phyloP scores from a whole-genome alignment of 1,140 invertebrate genomes.

The Antheraea pernyi region DNA sequence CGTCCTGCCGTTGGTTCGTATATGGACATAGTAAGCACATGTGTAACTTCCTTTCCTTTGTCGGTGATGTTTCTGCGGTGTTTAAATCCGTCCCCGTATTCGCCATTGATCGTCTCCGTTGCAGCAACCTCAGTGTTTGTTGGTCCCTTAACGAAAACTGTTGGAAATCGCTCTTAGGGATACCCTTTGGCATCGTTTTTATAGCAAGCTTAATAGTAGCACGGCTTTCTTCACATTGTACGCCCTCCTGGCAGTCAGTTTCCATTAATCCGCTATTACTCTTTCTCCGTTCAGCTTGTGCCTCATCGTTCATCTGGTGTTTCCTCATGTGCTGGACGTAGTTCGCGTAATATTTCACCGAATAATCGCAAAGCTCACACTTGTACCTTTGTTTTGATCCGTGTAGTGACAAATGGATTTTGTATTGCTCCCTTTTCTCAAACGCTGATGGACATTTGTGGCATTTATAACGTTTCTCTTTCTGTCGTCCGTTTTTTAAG shows the following conservation, averaged over 20 bases:
- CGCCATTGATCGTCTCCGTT: constrained; percentile 59
- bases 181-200: constrained; percentile 71
- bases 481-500: constrained; percentile 86
- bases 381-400: constrained; percentile 91
- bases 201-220: constrained; percentile 76
- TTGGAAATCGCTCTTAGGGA: constrained; percentile 66
- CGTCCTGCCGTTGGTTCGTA: constrained; percentile 85
- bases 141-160: constrained; percentile 79
- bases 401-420: constrained; percentile 90
- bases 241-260: constrained; percentile 58
- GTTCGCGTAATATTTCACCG: constrained; percentile 92
- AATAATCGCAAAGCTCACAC: constrained; percentile 93
- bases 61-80: constrained; percentile 67
- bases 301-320: constrained; percentile 86
- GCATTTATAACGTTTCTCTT: constrained; percentile 90
- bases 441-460: constrained; percentile 93
- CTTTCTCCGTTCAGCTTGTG: constrained; percentile 80
- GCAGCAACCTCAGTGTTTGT: constrained; percentile 71
- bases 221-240: constrained; percentile 46
- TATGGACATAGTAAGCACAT: constrained; percentile 90
- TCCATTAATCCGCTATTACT: constrained; percentile 63
- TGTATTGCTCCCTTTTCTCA: constrained; percentile 91
- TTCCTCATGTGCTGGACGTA: constrained; percentile 89
- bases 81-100: constrained; percentile 52
- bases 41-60: constrained; percentile 77